Base-by-base conservation (phyloP, 2,113 vertebrate genomes). In the Taurulus bubalis region DNA sequence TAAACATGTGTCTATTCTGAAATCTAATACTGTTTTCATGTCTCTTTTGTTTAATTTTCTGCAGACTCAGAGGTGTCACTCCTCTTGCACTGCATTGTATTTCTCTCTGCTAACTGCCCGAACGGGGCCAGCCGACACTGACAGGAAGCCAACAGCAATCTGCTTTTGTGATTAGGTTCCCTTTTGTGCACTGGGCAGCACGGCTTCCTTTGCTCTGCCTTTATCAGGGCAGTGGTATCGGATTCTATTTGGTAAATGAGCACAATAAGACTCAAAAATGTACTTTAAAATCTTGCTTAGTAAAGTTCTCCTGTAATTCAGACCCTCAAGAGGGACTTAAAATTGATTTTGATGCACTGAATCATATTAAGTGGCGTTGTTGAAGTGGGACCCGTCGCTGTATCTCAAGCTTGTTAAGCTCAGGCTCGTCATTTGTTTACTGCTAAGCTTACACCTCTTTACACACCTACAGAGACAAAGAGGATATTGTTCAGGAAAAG, bases 41-140 rank as follows among this genome's bases (percentile, higher is more conserved):
- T 15, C 2, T 51, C 26, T 45, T 38, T 24, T 40, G 6, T 76
- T 42, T 40, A 1, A 1, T 34, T 16, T 66, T 67, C 90, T 93
- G 34, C 96, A 99, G 98, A 95, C 0, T 94, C 96, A 0, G 98
- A 99, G 87, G 87, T 93, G 11, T 98, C 97, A 0, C 96, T 99
- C 34, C 93, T 98, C 89, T 88, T 98, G 3, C 96, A 99, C 93
- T 95, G 91, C 80, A 95, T 98, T 85, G 95, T 98, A 26, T 94
- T 99, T 75, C 95, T 99, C n/a, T 97, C 97, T n/a, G 89, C 93
- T 79, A 98, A 97, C 95, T 95, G 93, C 86, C 2, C 90, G 0
- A 84, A 47, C 5, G 20, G 36, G 16, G 47, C 55, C 30, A 34
- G 64, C 59, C 63, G 2, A 20, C 82, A 62, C 83, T 93, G 82